Evolutionary conservation across 2,888 invertebrate genomes (phyloP), one percentile per base, ranked within the genome.

Genomic region (Autographa pulchrina): DNA sequence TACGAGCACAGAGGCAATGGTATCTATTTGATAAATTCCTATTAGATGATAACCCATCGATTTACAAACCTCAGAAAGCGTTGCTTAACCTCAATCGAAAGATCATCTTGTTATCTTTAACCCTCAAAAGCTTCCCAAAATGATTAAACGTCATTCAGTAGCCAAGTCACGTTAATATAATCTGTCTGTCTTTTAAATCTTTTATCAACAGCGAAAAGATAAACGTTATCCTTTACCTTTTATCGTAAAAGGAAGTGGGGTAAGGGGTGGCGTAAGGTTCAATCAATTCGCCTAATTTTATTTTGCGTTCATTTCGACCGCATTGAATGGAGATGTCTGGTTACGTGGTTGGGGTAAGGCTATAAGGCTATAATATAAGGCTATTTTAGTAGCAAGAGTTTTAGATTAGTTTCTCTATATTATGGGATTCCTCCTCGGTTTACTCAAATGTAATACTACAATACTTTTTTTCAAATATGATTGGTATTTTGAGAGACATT

Each of bases 241-340:
- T 64, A 65, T 73, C 69, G 64, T 63, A 61, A 68, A 63, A 20
- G 38, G 66, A 69, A 72, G 70, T 62, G 68, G 70, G 66, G 70
- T 67, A 70, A 65, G 70, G 74, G 70, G 70, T 62, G 68, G 70
- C 65, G 70, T 67, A 70, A 65, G 72, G 74, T 73, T 74, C 76
- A 72, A 82, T 83, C 84, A 77, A 80, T 76, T 67, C 79, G 52
- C 60, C 58, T 77, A 82, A 82, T 77, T 84, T 74, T 78, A 75
- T 80, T 80, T 82, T 61, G 20, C 64, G 48, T 72, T 75, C 69
- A 60, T 76, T 80, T 56, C 65, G 32, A 58, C 31, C 62, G 41
- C 62, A 63, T 65, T 71, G 16, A 72, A 75, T 79, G 18, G 38
- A 41, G 59, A 14, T 59, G 60, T 11, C 56, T 52, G 18, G 68